phyloP scores from a whole-genome alignment of 1,140 invertebrate species.

The Philopotamus ludificatus region DNA sequence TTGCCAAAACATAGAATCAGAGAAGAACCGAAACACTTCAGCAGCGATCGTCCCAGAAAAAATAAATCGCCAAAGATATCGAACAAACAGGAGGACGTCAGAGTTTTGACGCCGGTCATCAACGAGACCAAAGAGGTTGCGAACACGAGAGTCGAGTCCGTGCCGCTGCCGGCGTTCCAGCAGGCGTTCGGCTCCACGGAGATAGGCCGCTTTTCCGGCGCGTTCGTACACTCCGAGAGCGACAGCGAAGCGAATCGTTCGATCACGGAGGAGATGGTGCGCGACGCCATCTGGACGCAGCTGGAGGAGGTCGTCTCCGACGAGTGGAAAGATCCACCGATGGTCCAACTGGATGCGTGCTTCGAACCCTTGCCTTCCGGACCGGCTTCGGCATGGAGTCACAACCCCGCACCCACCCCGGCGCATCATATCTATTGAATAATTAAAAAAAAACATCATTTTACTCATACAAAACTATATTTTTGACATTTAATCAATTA shows the following conservation, averaged over 20 bases:
- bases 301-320: conserved; percentile 17
- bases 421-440: conserved; percentile 16
- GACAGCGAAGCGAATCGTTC: neutral
- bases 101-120: neutral
- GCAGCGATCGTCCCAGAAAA: conserved; percentile 19
- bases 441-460: neutral
- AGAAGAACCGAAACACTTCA: conserved; percentile 10
- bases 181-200: conserved; percentile 77
- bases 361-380: conserved; percentile 6
- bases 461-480: neutral
- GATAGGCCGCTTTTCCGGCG: conserved; percentile 68
- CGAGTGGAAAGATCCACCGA: conserved; percentile 25
- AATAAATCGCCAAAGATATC: conserved; percentile 34
- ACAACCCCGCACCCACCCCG: conserved; percentile 1
- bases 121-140: neutral
- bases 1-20: neutral
- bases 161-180: conserved; percentile 66
- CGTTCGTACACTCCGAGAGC: conserved; percentile 45
- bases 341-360: conserved; percentile 12
- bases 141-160: conserved; percentile 9
- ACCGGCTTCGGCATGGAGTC: neutral
- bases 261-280: conserved; percentile 36
- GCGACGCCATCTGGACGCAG: conserved; percentile 29
- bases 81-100: conserved; percentile 4
- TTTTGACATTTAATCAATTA: neutral